Evolutionary conservation across 2,888 invertebrate species (phyloP), one percentile per base, ranked within the genome.

Genomic region (Cephalotes varians): DNA sequence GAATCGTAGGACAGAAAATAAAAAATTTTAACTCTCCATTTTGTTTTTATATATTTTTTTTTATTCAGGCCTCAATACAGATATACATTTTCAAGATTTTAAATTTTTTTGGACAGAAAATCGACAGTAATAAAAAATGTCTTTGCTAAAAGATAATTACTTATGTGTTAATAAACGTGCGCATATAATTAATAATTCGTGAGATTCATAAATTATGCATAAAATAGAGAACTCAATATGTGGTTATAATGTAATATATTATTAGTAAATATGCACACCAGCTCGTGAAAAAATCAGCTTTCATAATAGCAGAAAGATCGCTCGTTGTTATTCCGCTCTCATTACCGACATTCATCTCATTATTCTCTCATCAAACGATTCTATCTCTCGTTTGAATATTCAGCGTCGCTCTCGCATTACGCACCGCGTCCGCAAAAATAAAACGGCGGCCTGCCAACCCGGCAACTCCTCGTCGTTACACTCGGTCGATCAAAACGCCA

Each of bases 401-500:
- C 34, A 49, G n/a, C 49, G 6, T 47, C 44, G 40, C 37, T 37
- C 60, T 21, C 31, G 12, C 12, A 40, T 34, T n/a, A 21, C 37
- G 25, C 37, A 25, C 37, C 37, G 9, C 34, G 34, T 62, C n/a
- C 21, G 44, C 54, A 65, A 44, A 72, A 79, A 56, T 79, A 34
- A 79, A 72, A 15, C 44, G 28, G 12, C 40, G 15, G 7, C 1
- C n/a, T 51, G n/a, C n/a, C 37, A 10, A 15, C 51, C 40, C 73
- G 31, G n/a, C 28, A 21, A 31, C 15, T 49, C 28, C 12, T 51
- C 25, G 15, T 15, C 49, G 73, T 76, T 40, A n/a, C 76, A 69
- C 44, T 40, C 54, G 73, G 37, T 54, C 44, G 77, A 56, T 25
- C 56, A 34, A 79, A 79, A 72, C 77, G 73, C 56, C 44, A 21